Evolutionary conservation across 2,113 vertebrate genomes (phyloP).

Genomic region (Blennius ocellaris): DNA sequence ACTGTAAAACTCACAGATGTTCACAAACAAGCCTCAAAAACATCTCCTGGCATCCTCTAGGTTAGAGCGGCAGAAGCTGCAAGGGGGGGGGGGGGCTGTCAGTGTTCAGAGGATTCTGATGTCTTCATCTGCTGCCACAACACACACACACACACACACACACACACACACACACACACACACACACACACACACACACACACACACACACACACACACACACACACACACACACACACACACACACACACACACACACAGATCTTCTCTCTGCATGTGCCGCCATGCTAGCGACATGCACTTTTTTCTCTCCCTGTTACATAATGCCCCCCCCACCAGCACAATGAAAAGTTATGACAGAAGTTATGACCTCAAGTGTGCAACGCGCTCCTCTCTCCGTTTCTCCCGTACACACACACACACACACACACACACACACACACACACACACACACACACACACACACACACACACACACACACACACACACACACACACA

Average conservation of each 20-base stretch:
- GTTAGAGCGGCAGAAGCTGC: not conserved
- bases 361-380: slow-evolving; percentile 60
- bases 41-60: slow-evolving; percentile 25
- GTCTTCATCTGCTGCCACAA: slow-evolving; percentile 14
- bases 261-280: slow-evolving; percentile 15
- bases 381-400: slow-evolving; percentile 27
- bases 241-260: slow-evolving; percentile 4
- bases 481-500: not conserved
- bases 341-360: slow-evolving; percentile 51
- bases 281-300: slow-evolving; percentile 45
- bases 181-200: not conserved
- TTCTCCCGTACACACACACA: slow-evolving; percentile 17
- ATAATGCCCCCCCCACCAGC: slow-evolving; percentile 41
- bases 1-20: slow-evolving; percentile 3
- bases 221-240: not conserved
- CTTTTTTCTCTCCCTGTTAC: slow-evolving; percentile 49
- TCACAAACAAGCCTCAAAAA: slow-evolving; percentile 30
- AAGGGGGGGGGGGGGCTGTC: no score
- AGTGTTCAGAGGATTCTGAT: slow-evolving; percentile 8
- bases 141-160: not conserved
- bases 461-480: slow-evolving; percentile 8
- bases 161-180: not conserved
- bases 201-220: not conserved
- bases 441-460: slow-evolving; percentile 3
- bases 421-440: not conserved